These are phyloP conservation scores for Suillia variegata DNA, from an alignment of 2,888 invertebrate genomes.

Conservation along the genomic window DNA sequence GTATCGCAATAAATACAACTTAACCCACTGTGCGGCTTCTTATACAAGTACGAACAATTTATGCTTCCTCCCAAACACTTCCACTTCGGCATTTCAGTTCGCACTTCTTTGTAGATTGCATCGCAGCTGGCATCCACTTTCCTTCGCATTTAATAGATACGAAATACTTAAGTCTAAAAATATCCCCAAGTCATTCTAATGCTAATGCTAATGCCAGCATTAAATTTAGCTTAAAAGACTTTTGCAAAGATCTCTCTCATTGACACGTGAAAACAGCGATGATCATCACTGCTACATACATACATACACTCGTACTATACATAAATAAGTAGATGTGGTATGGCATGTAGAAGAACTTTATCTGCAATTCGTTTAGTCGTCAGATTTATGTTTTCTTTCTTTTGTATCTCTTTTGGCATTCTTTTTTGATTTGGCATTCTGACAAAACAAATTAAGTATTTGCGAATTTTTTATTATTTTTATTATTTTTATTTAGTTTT, in stretches of 20 bases:
- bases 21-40: too few species aligned
- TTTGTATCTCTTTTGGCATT: neutral
- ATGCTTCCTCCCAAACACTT: neutral
- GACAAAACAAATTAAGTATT: constrained; percentile 22
- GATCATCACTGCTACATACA: neutral
- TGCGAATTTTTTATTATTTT: constrained; percentile 18
- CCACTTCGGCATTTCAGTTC: neutral
- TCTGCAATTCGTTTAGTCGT: neutral
- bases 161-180: too few species aligned
- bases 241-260: constrained; percentile 12
- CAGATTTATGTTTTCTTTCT: neutral
- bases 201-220: neutral
- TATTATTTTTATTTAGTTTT: neutral
- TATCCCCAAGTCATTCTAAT: neutral
- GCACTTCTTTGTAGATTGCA: constrained; percentile 2
- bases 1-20: too few species aligned
- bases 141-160: too few species aligned
- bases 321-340: too few species aligned
- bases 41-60: too few species aligned
- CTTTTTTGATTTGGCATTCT: constrained; percentile 25
- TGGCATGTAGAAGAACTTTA: neutral
- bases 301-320: too few species aligned
- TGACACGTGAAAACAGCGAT: constrained; percentile 19
- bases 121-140: constrained; percentile 17
- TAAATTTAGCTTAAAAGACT: constrained; percentile 8